Conservation (phyloP, 1,140 invertebrate species). For the Rhynchophorus ferrugineus region DNA sequence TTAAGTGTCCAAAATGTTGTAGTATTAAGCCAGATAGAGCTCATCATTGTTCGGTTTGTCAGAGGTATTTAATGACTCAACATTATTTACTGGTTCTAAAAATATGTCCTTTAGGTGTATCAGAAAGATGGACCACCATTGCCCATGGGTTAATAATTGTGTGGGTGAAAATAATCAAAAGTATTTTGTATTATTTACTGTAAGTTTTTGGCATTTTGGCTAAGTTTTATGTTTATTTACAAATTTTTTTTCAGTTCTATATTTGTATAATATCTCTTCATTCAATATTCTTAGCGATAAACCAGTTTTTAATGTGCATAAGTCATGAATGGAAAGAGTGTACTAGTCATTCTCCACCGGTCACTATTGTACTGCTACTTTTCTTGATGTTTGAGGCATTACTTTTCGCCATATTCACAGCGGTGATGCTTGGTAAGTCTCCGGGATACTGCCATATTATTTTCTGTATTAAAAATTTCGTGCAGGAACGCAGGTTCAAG, state of each 20-base stretch:
- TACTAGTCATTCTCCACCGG: constrained; percentile 86
- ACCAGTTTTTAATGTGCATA: constrained; percentile 92
- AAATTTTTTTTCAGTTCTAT: constrained; percentile 75
- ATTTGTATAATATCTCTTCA: constrained; percentile 94
- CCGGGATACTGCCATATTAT: too few relatives aligned
- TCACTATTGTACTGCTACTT: constrained; percentile 89
- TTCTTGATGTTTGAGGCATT: constrained; percentile 95
- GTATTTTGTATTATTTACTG: constrained; percentile 98
- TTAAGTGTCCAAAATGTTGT: constrained; percentile 92
- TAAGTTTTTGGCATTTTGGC: constrained; percentile 59
- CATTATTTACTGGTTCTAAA: constrained; percentile 12
- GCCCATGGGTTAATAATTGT: constrained; percentile 99
- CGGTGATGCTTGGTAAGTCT: constrained; percentile 88
- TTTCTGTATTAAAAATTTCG: too few relatives aligned
- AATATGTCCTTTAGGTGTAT: constrained; percentile 63
- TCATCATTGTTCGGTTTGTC: constrained; percentile 97
- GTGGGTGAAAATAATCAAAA: constrained; percentile 99
- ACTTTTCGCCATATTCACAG: constrained; percentile 96
- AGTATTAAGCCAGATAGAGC: constrained; percentile 97
- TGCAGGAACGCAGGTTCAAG: constrained; percentile 72
- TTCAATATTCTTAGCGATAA: constrained; percentile 82
- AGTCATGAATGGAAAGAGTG: constrained; percentile 93
- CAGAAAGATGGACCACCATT: constrained; percentile 99
- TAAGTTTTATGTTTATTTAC: too few relatives aligned
- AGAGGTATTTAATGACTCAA: constrained; percentile 51